Evolutionary conservation across 2,888 invertebrate species (phyloP), one percentile per base, ranked within the genome.

Genomic region (Megaustenia siamemsis): DNA sequence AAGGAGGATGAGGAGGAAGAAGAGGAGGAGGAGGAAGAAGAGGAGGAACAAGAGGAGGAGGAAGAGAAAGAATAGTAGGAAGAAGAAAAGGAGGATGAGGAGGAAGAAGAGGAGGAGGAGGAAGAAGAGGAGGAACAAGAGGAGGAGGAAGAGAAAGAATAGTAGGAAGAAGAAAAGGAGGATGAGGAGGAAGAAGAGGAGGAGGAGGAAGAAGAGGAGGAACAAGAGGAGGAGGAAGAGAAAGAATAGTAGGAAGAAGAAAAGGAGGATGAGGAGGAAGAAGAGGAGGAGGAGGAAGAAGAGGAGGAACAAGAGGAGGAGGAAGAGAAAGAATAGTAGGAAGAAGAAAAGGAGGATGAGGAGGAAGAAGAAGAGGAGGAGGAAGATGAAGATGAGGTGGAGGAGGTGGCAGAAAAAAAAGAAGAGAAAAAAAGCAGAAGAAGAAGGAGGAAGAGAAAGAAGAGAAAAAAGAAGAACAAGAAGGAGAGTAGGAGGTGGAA

Each of bases 311-410:
- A 49, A 38, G 43, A 24, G 56, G 18, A 56, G 56, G 18, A 56
- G 56, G 56, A 56, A 24, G 18, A 24, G 35, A 35, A 63, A 40
- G 12, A 32, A n/a, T 56, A 10, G 38, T 18, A 53, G 60, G 38
- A 53, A n/a, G 21, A 35, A 68, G 18, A 73, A 60, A 21, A 21
- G 32, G 12, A 49, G 32, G 18, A 38, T 21, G 40, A 43, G 56
- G 68, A 69, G 60, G 78, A 82, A 60, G 78, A 82, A 83, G 68
- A 69, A 73, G 71, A 53, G 73, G 75, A 71, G 78, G 82, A 82
- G 66, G 83, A 73, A 68, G 76, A 66, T 60, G 79, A 83, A 68
- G 73, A 83, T n/a, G 73, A 71, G 73, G 73, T 71, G 56, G 71
- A 78, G 32, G 43, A 38, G 40, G 78, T 60, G 49, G 73, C 43